Evolutionary conservation across 2,888 invertebrate genomes (phyloP).

Genomic region (Agapostemon virescens): DNA sequence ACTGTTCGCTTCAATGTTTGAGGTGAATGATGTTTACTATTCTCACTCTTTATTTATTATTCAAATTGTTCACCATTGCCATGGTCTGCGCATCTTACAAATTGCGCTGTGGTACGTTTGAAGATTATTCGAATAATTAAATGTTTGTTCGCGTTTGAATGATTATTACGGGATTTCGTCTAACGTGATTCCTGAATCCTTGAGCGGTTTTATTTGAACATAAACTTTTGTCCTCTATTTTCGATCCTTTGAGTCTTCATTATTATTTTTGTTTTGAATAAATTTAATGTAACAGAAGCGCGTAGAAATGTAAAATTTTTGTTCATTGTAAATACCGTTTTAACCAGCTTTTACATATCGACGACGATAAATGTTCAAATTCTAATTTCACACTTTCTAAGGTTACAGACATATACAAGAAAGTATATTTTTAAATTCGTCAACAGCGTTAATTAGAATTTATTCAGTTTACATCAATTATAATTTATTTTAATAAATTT

Average conservation of each 20-base stretch:
- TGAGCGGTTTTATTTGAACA: neutral
- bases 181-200: neutral
- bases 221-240: neutral
- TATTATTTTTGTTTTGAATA: neutral
- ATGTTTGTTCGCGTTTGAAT: neutral
- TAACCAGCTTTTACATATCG: neutral
- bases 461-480: neutral
- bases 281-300: neutral
- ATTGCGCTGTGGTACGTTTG: neutral
- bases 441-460: conserved; percentile 10
- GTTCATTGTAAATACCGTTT: neutral
- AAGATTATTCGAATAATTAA: conserved; percentile 22
- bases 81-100: neutral
- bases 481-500: neutral
- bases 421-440: neutral
- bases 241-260: conserved; percentile 3
- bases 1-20: neutral
- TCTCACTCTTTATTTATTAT: conserved; percentile 4
- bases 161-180: neutral
- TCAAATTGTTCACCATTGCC: neutral
- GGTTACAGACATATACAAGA: conserved; percentile 3
- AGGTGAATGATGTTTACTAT: neutral
- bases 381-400: neutral
- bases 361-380: neutral
- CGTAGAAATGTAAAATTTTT: neutral